phyloP scores from a whole-genome alignment of 1,140 invertebrate genomes.

The Drosophila watanabei region DNA sequence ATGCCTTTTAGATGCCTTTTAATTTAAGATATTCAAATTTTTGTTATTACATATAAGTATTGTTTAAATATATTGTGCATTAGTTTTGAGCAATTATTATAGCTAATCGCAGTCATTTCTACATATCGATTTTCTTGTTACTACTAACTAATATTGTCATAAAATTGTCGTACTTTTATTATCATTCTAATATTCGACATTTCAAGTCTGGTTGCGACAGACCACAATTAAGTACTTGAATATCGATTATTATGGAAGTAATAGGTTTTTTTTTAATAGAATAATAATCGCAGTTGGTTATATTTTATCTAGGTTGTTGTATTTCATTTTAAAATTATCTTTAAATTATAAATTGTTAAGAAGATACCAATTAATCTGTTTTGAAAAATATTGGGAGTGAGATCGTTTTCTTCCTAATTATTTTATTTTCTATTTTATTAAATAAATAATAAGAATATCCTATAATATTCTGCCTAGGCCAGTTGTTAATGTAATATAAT shows the following conservation, averaged over 20 bases:
- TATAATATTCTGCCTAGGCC: neutral
- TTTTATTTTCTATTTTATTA: neutral
- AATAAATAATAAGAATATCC: neutral
- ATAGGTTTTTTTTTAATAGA: neutral
- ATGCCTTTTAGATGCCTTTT: neutral
- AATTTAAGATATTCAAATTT: neutral
- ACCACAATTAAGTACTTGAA: neutral
- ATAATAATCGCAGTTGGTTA: neutral
- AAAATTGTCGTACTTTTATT: conserved; percentile 6
- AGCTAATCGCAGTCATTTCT: neutral
- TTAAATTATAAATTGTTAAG: neutral
- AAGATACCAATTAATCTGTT: neutral
- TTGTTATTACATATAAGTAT: neutral
- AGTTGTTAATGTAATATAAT: neutral
- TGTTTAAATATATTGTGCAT: neutral
- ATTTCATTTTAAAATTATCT: neutral
- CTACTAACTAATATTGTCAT: conserved; percentile 18
- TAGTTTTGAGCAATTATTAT: neutral
- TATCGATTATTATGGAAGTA: neutral
- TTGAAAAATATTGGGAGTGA: conserved; percentile 1
- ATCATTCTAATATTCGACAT: neutral
- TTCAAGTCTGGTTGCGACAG: neutral
- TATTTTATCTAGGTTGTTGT: neutral
- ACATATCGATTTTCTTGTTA: neutral
- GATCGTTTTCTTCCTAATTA: neutral